Percentiles rank a stretch among this genome's conserved stretches.
Evolutionary conservation across 2,797 vertebrate genomes (phyloP).

Genomic region (Tragopan temminckii): DNA sequence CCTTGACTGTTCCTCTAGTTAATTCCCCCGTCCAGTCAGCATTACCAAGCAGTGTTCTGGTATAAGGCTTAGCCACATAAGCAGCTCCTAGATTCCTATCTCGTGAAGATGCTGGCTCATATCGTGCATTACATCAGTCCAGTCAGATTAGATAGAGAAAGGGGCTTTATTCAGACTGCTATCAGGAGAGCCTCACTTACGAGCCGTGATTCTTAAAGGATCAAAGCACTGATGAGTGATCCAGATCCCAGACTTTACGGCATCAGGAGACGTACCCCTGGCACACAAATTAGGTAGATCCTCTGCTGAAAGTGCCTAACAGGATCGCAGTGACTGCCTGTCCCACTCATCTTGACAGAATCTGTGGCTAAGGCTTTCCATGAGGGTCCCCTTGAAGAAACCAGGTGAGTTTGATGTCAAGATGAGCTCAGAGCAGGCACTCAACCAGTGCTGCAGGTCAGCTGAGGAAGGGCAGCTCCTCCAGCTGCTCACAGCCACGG

Average conservation of each 20-base stretch:
- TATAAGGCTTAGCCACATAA: conserved; percentile 63
- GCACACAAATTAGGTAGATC: not conserved
- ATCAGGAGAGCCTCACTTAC: conserved; percentile 34
- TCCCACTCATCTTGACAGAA: not conserved
- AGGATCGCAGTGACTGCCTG: not conserved
- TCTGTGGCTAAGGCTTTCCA: not conserved
- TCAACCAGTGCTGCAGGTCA: not conserved
- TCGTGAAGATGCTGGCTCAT: conserved; percentile 40
- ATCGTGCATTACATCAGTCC: conserved; percentile 45
- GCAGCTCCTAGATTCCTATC: conserved; percentile 59
- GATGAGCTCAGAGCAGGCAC: not conserved
- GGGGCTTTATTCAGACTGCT: conserved; percentile 61
- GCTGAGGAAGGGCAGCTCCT: not conserved
- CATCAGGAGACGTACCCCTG: not conserved
- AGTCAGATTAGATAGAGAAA: conserved; percentile 62
- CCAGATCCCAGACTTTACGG: not conserved
- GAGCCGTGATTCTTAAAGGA: conserved; percentile 41
- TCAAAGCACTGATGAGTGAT: conserved; percentile 49
- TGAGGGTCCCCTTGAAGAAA: not conserved
- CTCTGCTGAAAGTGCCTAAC: not conserved
- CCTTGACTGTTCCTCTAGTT: conserved; percentile 45
- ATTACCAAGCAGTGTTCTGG: conserved; percentile 15
- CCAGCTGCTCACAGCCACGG: not conserved
- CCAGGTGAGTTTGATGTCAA: not conserved
- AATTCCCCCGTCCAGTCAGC: conserved; percentile 20